phyloP scores from a whole-genome alignment of 35 echinoderm and acorn worm species.

The Heliocidaris erythrogramma region DNA sequence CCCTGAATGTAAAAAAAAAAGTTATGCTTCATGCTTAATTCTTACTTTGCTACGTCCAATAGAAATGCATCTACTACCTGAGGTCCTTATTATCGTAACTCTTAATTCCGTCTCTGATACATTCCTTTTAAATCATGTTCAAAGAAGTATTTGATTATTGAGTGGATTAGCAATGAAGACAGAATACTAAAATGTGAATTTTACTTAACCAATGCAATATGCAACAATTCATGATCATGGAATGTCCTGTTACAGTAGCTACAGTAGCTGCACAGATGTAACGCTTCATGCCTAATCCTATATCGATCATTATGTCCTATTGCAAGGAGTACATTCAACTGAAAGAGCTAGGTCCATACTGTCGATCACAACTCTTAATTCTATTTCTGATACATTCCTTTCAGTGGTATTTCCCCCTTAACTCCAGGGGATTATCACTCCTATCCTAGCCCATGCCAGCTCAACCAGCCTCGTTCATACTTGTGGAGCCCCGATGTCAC shows the following conservation, averaged over 20 bases:
- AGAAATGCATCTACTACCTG: too few relatives aligned
- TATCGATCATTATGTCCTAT: background rate
- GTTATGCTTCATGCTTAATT: too few relatives aligned
- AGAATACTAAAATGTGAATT: too few relatives aligned
- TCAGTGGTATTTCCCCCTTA: background rate
- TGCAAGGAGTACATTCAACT: background rate
- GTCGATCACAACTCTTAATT: background rate
- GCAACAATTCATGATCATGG: background rate
- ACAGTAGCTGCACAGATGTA: background rate
- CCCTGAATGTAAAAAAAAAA: too few relatives aligned
- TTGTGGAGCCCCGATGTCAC: too few relatives aligned
- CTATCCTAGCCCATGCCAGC: background rate
- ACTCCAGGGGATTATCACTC: background rate
- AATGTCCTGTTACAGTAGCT: background rate
- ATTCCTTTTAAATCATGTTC: too few relatives aligned
- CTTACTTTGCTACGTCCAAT: too few relatives aligned
- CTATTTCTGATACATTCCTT: background rate
- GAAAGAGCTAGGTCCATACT: background rate
- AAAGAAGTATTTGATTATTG: too few relatives aligned
- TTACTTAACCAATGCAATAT: too few relatives aligned
- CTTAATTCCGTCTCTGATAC: too few relatives aligned
- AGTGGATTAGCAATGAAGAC: too few relatives aligned
- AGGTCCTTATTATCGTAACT: too few relatives aligned
- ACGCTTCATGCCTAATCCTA: background rate
- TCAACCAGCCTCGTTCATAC: background rate